Evolutionary conservation across 2,888 invertebrate genomes (phyloP).

Genomic region (Cosmorhoe ocellata): DNA sequence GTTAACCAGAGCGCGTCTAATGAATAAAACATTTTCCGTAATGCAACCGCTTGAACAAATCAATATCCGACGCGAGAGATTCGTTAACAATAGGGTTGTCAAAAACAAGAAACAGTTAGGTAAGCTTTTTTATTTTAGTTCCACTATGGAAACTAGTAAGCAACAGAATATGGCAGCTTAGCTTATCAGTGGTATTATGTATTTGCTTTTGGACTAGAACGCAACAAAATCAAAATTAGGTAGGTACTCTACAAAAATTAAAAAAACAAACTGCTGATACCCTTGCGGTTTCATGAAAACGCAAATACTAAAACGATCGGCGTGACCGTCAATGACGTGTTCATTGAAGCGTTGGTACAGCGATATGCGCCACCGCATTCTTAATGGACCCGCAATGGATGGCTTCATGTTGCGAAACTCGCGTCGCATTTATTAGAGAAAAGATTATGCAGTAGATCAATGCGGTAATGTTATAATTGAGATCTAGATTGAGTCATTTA

Average conservation of each 20-base stretch:
- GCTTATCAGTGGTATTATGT: too few species aligned
- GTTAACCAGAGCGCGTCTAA: slow-evolving; percentile 32
- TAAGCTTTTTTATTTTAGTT: too few species aligned
- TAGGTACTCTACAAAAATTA: too few species aligned
- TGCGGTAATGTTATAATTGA: slow-evolving; percentile 14
- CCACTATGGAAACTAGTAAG: too few species aligned
- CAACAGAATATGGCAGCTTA: too few species aligned
- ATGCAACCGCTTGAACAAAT: slow-evolving; percentile 33
- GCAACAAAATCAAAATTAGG: too few species aligned
- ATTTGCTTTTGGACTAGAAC: too few species aligned
- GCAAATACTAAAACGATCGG: slow-evolving; percentile 27
- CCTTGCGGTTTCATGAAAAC: slow-evolving; percentile 26
- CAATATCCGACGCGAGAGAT: slow-evolving; percentile 32
- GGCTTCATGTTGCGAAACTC: slow-evolving; percentile 10
- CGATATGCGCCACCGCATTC: slow-evolving; percentile 6
- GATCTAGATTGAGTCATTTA: slow-evolving; percentile 8
- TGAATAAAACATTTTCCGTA: slow-evolving; percentile 28
- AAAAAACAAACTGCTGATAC: not conserved
- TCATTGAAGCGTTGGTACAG: slow-evolving; percentile 24
- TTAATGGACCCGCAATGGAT: slow-evolving; percentile 12
- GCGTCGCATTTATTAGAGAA: slow-evolving; percentile 11
- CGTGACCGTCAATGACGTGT: slow-evolving; percentile 27
- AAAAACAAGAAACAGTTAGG: not conserved
- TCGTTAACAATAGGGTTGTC: slow-evolving; percentile 30
- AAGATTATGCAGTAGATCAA: slow-evolving; percentile 14